Evolutionary conservation across 2,797 vertebrate species (phyloP), one percentile per base, ranked within the genome.

Genomic region (Leptoclinus maculatus): DNA sequence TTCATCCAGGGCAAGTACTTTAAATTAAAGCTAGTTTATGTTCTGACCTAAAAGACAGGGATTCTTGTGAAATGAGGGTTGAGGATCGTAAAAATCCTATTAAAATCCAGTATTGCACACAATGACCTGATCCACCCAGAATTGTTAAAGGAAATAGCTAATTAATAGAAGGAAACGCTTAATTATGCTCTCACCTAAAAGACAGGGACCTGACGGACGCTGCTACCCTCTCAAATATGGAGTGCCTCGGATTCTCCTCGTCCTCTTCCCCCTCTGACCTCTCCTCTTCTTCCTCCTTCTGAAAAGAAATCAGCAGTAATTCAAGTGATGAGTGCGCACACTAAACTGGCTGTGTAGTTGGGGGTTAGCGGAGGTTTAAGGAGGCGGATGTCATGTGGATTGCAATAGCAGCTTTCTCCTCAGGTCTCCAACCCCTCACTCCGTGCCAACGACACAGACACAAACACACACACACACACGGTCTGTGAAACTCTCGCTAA

Each of bases 151-250:
- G 0, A 9, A 45, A 34, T 0, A 49, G 12, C 7, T 23, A 17
- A 38, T 1, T 36, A 56, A 63, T 17, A 32, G 0, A 23, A 0
- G 1, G 23, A 51, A 51, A 67, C 57, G n/a, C 19, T n/a, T 13
- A 71, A 51, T 29, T 36, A 62, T 36, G 27, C 23, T 62, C 93
- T 91, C 78, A 96, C 94, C 94, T 95, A 67, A 95, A 96, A 47
- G 94, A 95, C 70, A 93, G 66, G 16, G 95, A 94, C 73, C 95
- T 88, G 66, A 95, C 92, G 12, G 95, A 95, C 34, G 93, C 90
- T 29, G 94, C 83, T 1, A 95, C 93, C 78, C 93, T 88, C 36
- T 93, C 91, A n/a, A 95, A 88, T 73, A 95, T 88, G 17, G 94
- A 95, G 65, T 90, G 76, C 56, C 92, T 92, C 2, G 45, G 89